These are phyloP conservation scores for Macaria notata DNA, from an alignment of 2,888 invertebrate genomes.

Conservation along the genomic window DNA sequence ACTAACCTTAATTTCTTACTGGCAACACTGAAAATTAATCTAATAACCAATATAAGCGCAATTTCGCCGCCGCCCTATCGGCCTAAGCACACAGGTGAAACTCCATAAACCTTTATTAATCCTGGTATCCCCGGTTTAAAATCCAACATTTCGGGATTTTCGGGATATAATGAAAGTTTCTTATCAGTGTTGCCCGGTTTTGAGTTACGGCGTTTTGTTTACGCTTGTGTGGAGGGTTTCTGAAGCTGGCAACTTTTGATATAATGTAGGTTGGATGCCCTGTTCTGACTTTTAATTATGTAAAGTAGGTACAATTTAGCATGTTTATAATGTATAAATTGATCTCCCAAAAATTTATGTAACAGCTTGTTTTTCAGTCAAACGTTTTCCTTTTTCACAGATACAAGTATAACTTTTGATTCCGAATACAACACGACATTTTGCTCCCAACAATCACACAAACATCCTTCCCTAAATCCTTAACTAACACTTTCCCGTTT, in stretches of 20 bases:
- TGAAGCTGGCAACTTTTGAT: conserved; percentile 26
- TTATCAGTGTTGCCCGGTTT: conserved; percentile 75
- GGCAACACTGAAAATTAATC: conserved; percentile 57
- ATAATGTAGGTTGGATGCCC: too few species aligned
- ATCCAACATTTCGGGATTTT: conserved; percentile 73
- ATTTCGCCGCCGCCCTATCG: conserved; percentile 53
- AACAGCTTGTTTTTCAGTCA: too few species aligned
- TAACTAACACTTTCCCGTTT: not conserved
- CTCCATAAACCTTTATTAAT: conserved; percentile 74
- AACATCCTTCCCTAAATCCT: too few species aligned
- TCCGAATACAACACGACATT: too few species aligned
- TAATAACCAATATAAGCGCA: conserved; percentile 67
- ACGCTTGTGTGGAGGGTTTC: conserved; percentile 34
- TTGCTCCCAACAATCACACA: too few species aligned
- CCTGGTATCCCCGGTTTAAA: conserved; percentile 63
- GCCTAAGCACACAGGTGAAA: conserved; percentile 74
- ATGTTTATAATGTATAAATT: too few species aligned
- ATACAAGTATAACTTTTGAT: too few species aligned
- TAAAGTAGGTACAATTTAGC: too few species aligned
- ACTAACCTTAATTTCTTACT: conserved; percentile 47
- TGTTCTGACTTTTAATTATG: too few species aligned
- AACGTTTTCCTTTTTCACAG: too few species aligned
- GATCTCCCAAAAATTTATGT: too few species aligned
- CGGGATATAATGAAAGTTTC: conserved; percentile 78
- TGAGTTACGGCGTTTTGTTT: conserved; percentile 72